Evolutionary conservation across 2,888 invertebrate species (phyloP), one percentile per base, ranked within the genome.

Genomic region (Sipha maydis): DNA sequence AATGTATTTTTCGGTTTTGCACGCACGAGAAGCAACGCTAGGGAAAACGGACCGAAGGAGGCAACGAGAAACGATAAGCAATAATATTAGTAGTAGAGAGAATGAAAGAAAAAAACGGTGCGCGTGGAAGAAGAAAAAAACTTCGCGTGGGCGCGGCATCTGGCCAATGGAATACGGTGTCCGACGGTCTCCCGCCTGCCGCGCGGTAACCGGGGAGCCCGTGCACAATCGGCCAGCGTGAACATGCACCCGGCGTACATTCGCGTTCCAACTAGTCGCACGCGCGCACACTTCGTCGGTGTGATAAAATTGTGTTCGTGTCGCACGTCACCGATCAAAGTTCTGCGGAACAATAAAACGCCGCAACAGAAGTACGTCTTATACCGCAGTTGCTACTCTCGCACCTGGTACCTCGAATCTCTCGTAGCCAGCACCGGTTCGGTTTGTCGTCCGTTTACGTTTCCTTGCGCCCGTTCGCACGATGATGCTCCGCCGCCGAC

Each of bases 191-290:
- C 28, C 28, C 25, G 48, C 56, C 56, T 17, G 38, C 28, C 25
- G 38, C 67, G 14, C 67, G 67, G 14, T 19, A 31, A 4, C 25
- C 31, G 54, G 34, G 48, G 67, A 31, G 4, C 31, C 56, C 67
- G 41, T 9, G 69, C 77, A 28, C 48, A 14, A 1, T 17, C 67
- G 76, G 38, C 41, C n/a, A 34, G 28, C 71, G 34, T 31, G 17
- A 19, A 28, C 38, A 28, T 21, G 71, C 79, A 86, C 85, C 5
- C 67, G 67, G n/a, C 25, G 9, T 67, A n/a, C 71, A 80, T 80
- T 80, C 86, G 73, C 86, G 71, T 75, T 61, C 41, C 31, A 21
- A 80, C 79, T 38, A 73, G 84, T 67, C 84, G 71, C 61, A 67
- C 41, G 76, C 61, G 41, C 76, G 61, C 84, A 75, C 61, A 84